phyloP scores from a whole-genome alignment of 1,140 invertebrate species.

The Lordiphosa stackelbergi region DNA sequence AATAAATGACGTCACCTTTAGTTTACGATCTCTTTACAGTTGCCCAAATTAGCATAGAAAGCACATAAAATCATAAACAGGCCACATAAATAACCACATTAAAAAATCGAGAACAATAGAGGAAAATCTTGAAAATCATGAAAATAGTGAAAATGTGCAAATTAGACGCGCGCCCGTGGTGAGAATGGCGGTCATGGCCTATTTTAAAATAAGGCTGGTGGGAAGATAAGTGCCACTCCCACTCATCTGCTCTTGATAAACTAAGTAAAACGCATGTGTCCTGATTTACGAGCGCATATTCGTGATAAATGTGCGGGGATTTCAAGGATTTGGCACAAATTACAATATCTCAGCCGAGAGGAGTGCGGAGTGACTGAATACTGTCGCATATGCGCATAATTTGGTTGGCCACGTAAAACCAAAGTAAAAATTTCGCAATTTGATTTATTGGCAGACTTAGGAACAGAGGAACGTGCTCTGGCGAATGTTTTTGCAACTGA shows the following conservation, averaged over 20 bases:
- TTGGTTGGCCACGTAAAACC: conserved; percentile 21
- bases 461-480: conserved; percentile 23
- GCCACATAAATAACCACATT: conserved; percentile 61
- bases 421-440: conserved; percentile 56
- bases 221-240: conserved; percentile 28
- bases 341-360: conserved; percentile 38
- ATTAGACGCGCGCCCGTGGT: conserved; percentile 58
- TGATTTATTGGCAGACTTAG: conserved; percentile 72
- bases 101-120: conserved; percentile 54
- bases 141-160: conserved; percentile 77
- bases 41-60: conserved; percentile 62
- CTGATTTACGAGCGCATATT: conserved; percentile 67
- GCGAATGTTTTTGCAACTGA: conserved; percentile 59
- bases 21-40: conserved; percentile 25
- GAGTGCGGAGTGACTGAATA: conserved; percentile 19
- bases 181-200: conserved; percentile 40
- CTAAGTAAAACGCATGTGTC: conserved; percentile 31
- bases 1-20: conserved; percentile 68
- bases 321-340: conserved; percentile 68
- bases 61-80: conserved; percentile 71
- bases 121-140: conserved; percentile 24
- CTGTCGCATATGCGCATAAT: conserved; percentile 65
- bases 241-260: conserved; percentile 16
- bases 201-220: conserved; percentile 46
- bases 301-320: conserved; percentile 65